Evolutionary conservation across 53 echinoderm and acorn worm species (phyloP).

Genomic region (Paracentrotus lividus): DNA sequence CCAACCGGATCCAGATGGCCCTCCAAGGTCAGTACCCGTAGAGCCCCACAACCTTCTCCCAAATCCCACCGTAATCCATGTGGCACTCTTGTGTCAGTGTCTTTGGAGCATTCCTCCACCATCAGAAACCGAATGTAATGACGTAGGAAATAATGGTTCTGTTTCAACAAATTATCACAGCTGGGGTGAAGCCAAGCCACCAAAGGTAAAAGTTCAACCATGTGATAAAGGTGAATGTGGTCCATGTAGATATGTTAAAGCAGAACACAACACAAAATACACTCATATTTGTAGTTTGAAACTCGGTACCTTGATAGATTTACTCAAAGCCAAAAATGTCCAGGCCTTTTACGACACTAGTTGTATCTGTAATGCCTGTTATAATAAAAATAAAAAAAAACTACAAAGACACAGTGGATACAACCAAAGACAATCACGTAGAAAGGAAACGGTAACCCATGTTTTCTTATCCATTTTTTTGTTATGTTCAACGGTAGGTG

Average conservation of each 20-base stretch:
- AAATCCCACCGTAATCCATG: neutral
- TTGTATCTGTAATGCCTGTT: slow-evolving; percentile 61
- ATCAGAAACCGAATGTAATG: too few species aligned
- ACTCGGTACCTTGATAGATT: neutral
- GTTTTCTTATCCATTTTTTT: neutral
- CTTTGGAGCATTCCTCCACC: too few species aligned
- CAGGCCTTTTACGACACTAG: neutral
- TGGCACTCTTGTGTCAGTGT: neutral
- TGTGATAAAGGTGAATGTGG: slow-evolving; percentile 22
- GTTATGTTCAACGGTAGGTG: slow-evolving; percentile 24
- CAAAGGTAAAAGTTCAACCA: neutral
- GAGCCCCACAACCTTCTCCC: neutral
- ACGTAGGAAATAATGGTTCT: neutral
- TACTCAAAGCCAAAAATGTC: slow-evolving; percentile 11
- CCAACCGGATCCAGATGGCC: too few species aligned
- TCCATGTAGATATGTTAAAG: slow-evolving; percentile 4
- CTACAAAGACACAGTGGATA: too few species aligned
- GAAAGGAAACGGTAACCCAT: neutral
- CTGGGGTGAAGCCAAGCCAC: slow-evolving; percentile 9
- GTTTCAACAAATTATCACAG: neutral
- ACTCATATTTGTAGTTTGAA: neutral
- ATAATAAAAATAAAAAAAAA: too few species aligned
- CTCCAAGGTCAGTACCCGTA: neutral
- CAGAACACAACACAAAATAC: neutral
- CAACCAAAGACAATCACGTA: too few species aligned